A percentile compares a stretch with the other conserved stretches of the same genome.
Evolutionary conservation across 2,888 invertebrate genomes (phyloP).

Genomic region (Cosmopolites sordidus): DNA sequence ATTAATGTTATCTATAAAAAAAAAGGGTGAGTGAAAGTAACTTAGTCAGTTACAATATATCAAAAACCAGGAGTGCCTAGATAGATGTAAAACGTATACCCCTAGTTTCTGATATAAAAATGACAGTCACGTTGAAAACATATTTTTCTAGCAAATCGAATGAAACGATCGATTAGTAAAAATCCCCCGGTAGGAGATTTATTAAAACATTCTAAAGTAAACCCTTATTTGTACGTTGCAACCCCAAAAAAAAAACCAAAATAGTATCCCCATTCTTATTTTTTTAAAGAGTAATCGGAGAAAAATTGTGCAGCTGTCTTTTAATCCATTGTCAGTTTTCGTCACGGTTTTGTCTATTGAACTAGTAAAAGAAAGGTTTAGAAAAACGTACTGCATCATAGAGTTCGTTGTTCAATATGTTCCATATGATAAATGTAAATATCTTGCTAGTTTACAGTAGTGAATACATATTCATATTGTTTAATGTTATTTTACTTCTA

Average conservation of each 20-base stretch:
- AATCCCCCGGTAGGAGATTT: conserved; percentile 15
- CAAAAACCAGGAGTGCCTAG: conserved; percentile 1
- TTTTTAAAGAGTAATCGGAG: conserved; percentile 26
- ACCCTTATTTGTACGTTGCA: conserved; percentile 20
- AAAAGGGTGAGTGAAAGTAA: no score
- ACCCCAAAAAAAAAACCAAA: conserved; percentile 23
- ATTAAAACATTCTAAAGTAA: conserved; percentile 17
- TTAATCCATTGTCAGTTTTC: conserved; percentile 24
- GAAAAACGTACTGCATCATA: no score
- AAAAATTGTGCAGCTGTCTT: conserved; percentile 24
- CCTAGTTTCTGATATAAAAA: neutral
- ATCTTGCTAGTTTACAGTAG: no score
- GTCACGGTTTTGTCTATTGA: conserved; percentile 14
- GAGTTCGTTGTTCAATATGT: no score
- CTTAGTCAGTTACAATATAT: no score
- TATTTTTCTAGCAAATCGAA: neutral
- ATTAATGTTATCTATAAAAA: no score
- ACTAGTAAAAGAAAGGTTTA: conserved; percentile 10
- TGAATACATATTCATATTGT: no score
- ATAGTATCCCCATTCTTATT: conserved; percentile 24
- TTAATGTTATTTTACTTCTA: no score
- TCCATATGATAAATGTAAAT: no score
- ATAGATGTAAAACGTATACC: neutral
- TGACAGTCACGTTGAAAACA: neutral
- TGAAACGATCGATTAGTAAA: conserved; percentile 1